Percentiles rank a stretch among this genome's conserved stretches.
Evolutionary conservation across 2,113 vertebrate species (phyloP).

Genomic region (Corythornis vintsioides): DNA sequence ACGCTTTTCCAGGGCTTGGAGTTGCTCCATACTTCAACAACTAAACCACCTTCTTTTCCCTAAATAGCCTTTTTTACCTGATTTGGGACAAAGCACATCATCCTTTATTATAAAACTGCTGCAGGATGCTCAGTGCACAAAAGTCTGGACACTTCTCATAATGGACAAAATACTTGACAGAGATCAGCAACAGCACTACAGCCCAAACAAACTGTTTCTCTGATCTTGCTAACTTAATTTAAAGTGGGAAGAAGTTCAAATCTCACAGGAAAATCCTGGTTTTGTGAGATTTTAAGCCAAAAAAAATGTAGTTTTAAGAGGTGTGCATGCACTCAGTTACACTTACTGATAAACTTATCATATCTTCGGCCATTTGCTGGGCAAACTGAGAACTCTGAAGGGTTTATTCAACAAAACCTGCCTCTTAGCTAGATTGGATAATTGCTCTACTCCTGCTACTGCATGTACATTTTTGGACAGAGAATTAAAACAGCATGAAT

Average conservation of each 20-base stretch:
- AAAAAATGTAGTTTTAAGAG: neutral
- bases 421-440: neutral
- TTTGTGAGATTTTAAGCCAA: neutral
- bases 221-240: neutral
- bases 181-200: neutral
- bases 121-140: neutral
- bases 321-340: neutral
- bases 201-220: neutral
- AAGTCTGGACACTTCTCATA: neutral
- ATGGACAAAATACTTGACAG: neutral
- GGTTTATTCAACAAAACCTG: neutral
- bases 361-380: neutral
- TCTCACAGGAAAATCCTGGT: neutral
- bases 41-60: neutral
- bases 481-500: conserved; percentile 38
- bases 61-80: neutral
- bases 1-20: neutral
- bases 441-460: conserved; percentile 1
- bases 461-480: neutral
- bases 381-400: neutral
- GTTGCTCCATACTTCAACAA: neutral
- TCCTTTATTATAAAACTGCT: neutral
- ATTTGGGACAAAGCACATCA: neutral
- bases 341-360: neutral
- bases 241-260: neutral